A percentile compares a stretch with the other conserved stretches of the same genome.
phyloP scores from a whole-genome alignment of 30 jellyfish, hydroid and myxozoan genomes.

The Turritopsis rubra region DNA sequence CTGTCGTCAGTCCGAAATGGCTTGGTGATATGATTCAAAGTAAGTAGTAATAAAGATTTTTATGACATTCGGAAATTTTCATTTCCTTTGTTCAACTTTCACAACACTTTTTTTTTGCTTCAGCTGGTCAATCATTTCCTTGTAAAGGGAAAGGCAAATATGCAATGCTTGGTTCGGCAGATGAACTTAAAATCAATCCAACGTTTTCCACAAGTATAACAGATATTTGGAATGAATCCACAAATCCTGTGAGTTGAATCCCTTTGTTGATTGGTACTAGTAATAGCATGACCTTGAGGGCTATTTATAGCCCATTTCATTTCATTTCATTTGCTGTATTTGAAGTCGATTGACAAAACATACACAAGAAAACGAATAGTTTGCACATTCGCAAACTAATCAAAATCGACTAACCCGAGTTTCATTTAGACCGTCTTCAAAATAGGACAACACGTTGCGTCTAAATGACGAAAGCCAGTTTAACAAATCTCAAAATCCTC shows the following conservation, averaged over 20 bases:
- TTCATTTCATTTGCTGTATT: no score
- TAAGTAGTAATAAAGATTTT: neutral
- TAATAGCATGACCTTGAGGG: neutral
- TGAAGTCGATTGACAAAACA: no score
- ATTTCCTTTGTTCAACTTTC: neutral
- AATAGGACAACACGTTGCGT: no score
- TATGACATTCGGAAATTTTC: no score
- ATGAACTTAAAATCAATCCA: constrained; percentile 58
- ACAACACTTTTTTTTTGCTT: neutral
- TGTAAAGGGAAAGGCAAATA: constrained; percentile 50
- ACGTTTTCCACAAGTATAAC: constrained; percentile 64
- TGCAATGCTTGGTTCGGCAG: constrained; percentile 64
- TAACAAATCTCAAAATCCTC: no score
- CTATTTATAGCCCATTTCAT: neutral
- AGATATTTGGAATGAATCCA: constrained; percentile 32
- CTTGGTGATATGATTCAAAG: constrained; percentile 94
- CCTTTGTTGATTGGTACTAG: no score
- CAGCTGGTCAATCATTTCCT: constrained; percentile 89
- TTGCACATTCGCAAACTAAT: no score
- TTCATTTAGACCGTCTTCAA: no score
- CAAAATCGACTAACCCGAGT: no score
- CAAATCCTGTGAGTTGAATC: neutral
- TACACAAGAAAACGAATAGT: no score
- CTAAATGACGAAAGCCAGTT: no score
- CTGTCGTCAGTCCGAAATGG: constrained; percentile 84